Evolutionary conservation across 2,888 invertebrate species (phyloP), one percentile per base, ranked within the genome.

Genomic region (Zaprionus bogoriensis): DNA sequence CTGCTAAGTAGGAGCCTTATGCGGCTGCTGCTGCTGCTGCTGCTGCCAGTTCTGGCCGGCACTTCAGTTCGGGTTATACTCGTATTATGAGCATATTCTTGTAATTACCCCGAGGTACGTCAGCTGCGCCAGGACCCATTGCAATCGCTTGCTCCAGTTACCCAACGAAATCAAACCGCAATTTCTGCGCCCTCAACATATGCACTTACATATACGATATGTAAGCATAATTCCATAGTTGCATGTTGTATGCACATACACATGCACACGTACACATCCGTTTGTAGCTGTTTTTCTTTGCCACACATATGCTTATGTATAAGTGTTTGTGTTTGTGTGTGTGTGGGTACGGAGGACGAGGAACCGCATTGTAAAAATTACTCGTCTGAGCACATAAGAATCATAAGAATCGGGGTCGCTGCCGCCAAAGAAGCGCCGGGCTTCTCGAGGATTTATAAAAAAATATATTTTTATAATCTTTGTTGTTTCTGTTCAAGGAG

Each of bases 321-420:
- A 41, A 6, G 27, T 27, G 5, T 27, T 6, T 27, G 9, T 27
- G 27, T 27, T 3, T 23, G 23, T 23, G 23, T 23, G 23, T 23
- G 23, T 23, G 23, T 23, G 23, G 6, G 27, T 3, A 10, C 10
- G 27, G 27, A 57, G 22, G 55, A n/a, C n/a, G n/a, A n/a, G 55
- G 50, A 59, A 68, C 68, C 68, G 44, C 69, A 71, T 42, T 45
- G 30, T 32, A 30, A 50, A 50, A 63, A 61, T 74, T 60, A 66
- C 74, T 71, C 77, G 88, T 78, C 68, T 77, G 73, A 88, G 63
- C 83, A 88, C 89, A 88, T 87, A 88, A 88, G 87, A 88, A 71
- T 77, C 71, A 69, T 25, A 41, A n/a, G n/a, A n/a, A n/a, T 39
- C 57, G 57, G 70, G 67, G 62, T 50, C 57, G 67, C 6, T 57